A percentile compares a stretch with the other conserved stretches of the same genome.
Evolutionary conservation across 37 sponge, comb jelly and placozoan genomes (phyloP).

Genomic region (Trichoplax adhaerens): DNA sequence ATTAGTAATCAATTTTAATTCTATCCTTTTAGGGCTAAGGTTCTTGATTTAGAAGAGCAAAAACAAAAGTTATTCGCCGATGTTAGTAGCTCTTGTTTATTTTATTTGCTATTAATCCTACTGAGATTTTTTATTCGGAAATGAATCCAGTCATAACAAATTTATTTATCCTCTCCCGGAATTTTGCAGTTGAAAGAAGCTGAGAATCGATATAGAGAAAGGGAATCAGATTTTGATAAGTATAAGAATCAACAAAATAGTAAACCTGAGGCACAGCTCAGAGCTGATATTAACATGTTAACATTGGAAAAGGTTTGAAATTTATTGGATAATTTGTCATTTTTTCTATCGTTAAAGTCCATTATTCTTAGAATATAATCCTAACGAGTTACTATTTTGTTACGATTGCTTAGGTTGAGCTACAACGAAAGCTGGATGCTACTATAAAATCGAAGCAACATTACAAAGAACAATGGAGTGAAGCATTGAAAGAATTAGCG

Average conservation of each 20-base stretch:
- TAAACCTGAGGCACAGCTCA: slow-evolving; percentile 48
- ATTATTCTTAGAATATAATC: neutral
- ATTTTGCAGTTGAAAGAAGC: slow-evolving; percentile 23
- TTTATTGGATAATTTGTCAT: slow-evolving; percentile 7
- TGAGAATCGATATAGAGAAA: slow-evolving; percentile 9
- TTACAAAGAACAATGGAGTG: slow-evolving; percentile 91
- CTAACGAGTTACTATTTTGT: neutral
- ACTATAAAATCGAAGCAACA: slow-evolving; percentile 57
- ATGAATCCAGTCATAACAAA: no score
- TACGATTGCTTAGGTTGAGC: slow-evolving; percentile 25
- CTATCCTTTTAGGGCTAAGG: no score
- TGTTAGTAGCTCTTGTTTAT: no score
- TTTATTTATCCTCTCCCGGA: no score
- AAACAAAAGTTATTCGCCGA: no score
- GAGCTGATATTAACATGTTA: slow-evolving; percentile 50
- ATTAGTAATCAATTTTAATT: no score
- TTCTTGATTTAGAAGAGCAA: no score
- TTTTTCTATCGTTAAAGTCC: neutral
- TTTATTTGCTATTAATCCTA: no score
- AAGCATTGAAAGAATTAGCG: slow-evolving; percentile 65
- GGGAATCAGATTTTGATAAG: slow-evolving; percentile 41
- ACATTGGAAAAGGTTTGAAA: slow-evolving; percentile 67
- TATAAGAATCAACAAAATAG: slow-evolving; percentile 22
- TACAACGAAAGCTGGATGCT: slow-evolving; percentile 60
- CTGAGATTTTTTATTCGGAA: no score